Base-by-base conservation (phyloP, 2,113 vertebrate genomes). In the Paradisaea rubra region DNA sequence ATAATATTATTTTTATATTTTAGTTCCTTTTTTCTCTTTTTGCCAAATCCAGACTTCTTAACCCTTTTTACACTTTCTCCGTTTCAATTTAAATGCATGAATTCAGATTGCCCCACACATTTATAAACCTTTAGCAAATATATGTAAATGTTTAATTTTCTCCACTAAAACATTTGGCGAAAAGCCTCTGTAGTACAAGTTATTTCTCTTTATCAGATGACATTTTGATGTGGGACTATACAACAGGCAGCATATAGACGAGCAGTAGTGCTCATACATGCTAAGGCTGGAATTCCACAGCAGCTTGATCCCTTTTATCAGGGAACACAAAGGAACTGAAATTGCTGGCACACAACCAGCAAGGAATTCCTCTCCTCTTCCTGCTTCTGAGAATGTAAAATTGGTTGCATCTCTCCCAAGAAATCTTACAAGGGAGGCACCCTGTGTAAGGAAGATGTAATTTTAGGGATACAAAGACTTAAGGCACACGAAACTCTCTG, bases 401-500 rank as follows among this genome's bases (percentile, higher is more conserved):
- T 47, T 53, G 20, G 10, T 31, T 50, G 10, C 35, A 72, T 47
- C 42, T 15, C 57, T 70, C 35, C 42, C 21, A 53, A 65, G 6
- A 41, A 35, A 21, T 22, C 12, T 54, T 54, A 35, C 12, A 68
- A 63, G 24, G 14, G 3, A 79, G 22, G 9, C 5, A 54, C 0
- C 3, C 6, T 42, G 18, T 65, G 23, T 45, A 65, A 70, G 4
- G 25, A 73, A 70, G 11, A 6, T 15, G 25, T 25, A 7, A 39
- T 41, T 77, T 66, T 33, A 78, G 13, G 44, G 11, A 54, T 12
- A 37, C 17, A 66, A 69, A 47, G 22, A 49, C 6, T 41, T 50
- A 27, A 2, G 6, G 4, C 14, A 44, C 0, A 1, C 2, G 0
- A 87, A 81, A 41, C 9, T n/a, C 1, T 22, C 37, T 89, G 13